A percentile compares a stretch with the other conserved stretches of the same genome.
phyloP scores from a whole-genome alignment of 2,797 vertebrate genomes.

The Clamator glandarius region DNA sequence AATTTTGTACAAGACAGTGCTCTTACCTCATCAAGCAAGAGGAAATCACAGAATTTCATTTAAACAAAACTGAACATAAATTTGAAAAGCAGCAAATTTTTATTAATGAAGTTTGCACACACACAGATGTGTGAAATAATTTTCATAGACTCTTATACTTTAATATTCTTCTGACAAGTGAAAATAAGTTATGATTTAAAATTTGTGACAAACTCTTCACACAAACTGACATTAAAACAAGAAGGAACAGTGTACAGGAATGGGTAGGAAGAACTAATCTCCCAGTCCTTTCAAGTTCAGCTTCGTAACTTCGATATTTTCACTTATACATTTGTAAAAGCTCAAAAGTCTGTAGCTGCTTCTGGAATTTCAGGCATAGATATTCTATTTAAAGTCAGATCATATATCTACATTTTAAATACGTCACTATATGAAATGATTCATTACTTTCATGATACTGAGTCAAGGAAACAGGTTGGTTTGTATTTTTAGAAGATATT shows the following conservation, averaged over 20 bases:
- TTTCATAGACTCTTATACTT: background rate
- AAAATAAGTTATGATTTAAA: background rate
- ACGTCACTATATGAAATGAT: constrained; percentile 19
- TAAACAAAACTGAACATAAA: background rate
- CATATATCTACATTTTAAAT: constrained; percentile 10
- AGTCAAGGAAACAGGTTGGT: constrained; percentile 8
- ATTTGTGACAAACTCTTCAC: background rate
- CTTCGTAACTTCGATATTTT: background rate
- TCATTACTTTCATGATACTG: background rate
- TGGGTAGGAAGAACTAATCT: background rate
- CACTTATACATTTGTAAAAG: background rate
- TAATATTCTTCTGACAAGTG: background rate
- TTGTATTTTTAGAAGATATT: background rate
- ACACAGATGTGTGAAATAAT: background rate
- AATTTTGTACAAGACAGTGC: background rate
- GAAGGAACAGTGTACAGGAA: background rate
- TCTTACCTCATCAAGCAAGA: background rate
- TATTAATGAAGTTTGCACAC: background rate
- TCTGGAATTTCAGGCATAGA: background rate
- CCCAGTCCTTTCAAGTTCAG: background rate
- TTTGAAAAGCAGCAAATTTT: background rate
- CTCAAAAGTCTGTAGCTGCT: background rate
- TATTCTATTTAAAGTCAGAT: background rate
- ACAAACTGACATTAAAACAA: background rate
- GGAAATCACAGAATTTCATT: background rate